Conservation (phyloP, 30 jellyfish, hydroid and myxozoan genomes). For the Turritopsis dohrnii region DNA sequence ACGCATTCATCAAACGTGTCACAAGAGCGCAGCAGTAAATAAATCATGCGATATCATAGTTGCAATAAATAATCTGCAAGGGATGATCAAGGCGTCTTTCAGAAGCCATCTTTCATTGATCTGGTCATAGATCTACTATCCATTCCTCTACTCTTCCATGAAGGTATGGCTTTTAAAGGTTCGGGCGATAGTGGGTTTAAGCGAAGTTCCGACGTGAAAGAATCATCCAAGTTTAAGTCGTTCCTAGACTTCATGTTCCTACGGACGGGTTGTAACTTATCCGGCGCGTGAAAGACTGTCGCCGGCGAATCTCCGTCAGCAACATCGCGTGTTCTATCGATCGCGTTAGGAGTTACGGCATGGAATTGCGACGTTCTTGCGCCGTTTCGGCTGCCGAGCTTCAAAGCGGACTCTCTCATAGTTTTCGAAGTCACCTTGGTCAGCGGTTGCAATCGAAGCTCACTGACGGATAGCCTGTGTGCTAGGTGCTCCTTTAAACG, state of each 20-base stretch:
- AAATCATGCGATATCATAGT: neutral
- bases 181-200: neutral
- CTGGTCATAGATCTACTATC: neutral
- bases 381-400: neutral
- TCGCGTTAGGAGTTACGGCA: neutral
- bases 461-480: neutral
- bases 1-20: neutral
- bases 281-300: slow-evolving; percentile 9
- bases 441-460: slow-evolving; percentile 3
- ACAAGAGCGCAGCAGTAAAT: neutral
- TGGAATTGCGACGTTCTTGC: neutral
- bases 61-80: neutral
- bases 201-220: slow-evolving; percentile 4
- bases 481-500: neutral
- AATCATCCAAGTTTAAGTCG: neutral
- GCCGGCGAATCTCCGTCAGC: neutral
- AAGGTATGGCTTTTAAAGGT: neutral
- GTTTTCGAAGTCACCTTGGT: neutral
- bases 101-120: neutral
- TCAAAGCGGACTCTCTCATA: neutral
- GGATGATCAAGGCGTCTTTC: neutral
- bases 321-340: neutral
- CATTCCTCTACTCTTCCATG: neutral
- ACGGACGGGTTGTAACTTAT: neutral
- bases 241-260: neutral